Conservation (phyloP, 2,113 vertebrate genomes). For the Willisornis vidua region DNA sequence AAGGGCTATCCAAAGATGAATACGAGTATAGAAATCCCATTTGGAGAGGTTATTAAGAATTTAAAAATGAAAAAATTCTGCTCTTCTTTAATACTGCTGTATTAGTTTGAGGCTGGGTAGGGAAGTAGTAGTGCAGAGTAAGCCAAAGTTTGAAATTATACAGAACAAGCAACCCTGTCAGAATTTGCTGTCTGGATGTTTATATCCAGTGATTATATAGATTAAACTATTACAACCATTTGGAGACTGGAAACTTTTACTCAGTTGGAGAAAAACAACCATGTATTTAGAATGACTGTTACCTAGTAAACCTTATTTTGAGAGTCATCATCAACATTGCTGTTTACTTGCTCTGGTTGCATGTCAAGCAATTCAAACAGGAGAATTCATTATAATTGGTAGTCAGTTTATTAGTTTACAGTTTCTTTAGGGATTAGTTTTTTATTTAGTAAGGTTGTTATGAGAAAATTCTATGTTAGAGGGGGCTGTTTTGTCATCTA, state of each 20-base stretch:
- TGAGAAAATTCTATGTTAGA: slow-evolving; percentile 58
- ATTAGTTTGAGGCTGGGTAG: not conserved
- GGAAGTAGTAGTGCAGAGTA: not conserved
- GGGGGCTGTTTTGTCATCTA: slow-evolving; percentile 64
- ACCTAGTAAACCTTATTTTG: not conserved
- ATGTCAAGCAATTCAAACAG: slow-evolving; percentile 45
- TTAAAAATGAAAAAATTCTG: not conserved
- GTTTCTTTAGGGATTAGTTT: slow-evolving; percentile 27
- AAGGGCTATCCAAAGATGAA: not conserved
- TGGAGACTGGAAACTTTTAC: not conserved
- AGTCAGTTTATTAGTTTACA: slow-evolving; percentile 60
- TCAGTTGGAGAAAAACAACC: not conserved
- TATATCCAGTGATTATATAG: not conserved
- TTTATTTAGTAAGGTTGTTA: slow-evolving; percentile 63
- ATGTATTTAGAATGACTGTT: not conserved
- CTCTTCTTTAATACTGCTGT: not conserved
- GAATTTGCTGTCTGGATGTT: not conserved
- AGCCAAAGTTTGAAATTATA: not conserved
- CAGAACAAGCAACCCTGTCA: not conserved
- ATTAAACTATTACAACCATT: not conserved
- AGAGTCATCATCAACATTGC: not conserved
- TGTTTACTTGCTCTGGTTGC: slow-evolving; percentile 56
- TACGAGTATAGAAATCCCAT: not conserved
- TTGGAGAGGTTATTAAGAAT: not conserved
- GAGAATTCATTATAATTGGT: slow-evolving; percentile 57